Percentiles rank a stretch among this genome's conserved stretches.
Conservation (phyloP, 2,888 invertebrate genomes). For the Sipha maydis region DNA sequence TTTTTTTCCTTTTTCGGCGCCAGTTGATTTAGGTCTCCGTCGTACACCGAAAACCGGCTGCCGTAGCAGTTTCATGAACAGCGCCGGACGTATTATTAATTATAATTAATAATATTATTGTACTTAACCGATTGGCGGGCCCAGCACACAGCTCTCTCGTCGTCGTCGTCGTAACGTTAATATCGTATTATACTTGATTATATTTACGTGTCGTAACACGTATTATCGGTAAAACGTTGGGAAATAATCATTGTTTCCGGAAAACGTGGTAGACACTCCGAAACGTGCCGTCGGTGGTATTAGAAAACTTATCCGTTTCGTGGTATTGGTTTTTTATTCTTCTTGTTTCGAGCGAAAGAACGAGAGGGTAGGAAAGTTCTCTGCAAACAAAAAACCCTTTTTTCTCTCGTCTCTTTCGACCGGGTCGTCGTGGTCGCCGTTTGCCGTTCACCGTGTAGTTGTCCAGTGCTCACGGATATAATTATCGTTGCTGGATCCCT, state of each 20-base stretch:
- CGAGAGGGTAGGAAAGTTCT: slow-evolving; percentile 4
- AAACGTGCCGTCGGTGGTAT: slow-evolving; percentile 30
- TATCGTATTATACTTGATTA: no score
- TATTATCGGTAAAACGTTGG: not conserved
- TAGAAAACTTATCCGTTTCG: slow-evolving; percentile 3
- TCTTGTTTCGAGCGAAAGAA: not conserved
- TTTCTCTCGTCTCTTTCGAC: not conserved
- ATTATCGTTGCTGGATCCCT: slow-evolving; percentile 38
- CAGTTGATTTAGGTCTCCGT: slow-evolving; percentile 29
- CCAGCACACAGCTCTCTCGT: no score
- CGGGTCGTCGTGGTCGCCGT: not conserved
- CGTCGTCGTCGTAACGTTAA: no score
- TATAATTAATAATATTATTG: no score
- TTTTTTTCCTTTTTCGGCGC: slow-evolving; percentile 44
- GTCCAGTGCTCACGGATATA: not conserved
- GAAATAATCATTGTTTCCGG: no score
- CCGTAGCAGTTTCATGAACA: not conserved
- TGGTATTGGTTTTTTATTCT: not conserved
- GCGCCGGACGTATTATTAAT: not conserved
- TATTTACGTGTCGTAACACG: no score
- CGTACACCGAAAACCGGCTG: slow-evolving; percentile 8
- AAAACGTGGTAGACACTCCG: not conserved
- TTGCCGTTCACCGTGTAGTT: not conserved
- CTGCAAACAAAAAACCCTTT: slow-evolving; percentile 44
- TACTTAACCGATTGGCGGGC: no score